phyloP scores from a whole-genome alignment of 2,797 vertebrate species.

The Heliangelus exortis region DNA sequence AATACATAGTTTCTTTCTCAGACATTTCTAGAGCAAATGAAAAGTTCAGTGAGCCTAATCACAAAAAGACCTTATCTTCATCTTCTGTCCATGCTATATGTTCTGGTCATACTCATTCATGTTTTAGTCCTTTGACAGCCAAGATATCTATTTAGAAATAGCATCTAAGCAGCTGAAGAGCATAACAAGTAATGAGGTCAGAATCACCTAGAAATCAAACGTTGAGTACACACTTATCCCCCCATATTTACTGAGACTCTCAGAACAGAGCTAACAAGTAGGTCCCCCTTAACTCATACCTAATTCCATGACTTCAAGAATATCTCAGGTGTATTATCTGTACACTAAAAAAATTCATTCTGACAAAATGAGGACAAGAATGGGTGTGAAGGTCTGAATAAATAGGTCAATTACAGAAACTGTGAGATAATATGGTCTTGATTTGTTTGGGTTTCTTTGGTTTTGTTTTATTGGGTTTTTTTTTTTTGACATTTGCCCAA shows the following conservation, averaged over 20 bases:
- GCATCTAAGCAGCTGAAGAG: background rate
- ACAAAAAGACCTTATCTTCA: background rate
- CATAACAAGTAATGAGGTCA: background rate
- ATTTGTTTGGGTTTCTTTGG: background rate
- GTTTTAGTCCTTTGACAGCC: background rate
- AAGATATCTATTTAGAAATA: background rate
- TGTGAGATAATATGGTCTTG: background rate
- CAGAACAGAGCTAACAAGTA: background rate
- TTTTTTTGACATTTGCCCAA: background rate
- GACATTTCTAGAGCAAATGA: background rate
- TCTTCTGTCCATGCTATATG: background rate
- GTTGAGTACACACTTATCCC: background rate
- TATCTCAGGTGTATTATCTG: background rate
- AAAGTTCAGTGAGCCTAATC: background rate
- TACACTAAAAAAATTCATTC: background rate
- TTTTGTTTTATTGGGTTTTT: background rate
- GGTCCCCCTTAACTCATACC: background rate
- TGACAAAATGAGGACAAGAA: background rate
- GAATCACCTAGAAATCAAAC: background rate
- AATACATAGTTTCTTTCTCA: background rate
- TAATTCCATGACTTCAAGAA: background rate
- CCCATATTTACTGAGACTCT: rapidly evolving
- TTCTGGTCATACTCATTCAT: background rate
- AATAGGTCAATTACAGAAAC: background rate
- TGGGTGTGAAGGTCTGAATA: background rate